Percentiles rank a stretch among this genome's conserved stretches.
These are phyloP conservation scores for Pangasius macronema DNA, from an alignment of 2,797 vertebrate genomes.

Conservation along the genomic window DNA sequence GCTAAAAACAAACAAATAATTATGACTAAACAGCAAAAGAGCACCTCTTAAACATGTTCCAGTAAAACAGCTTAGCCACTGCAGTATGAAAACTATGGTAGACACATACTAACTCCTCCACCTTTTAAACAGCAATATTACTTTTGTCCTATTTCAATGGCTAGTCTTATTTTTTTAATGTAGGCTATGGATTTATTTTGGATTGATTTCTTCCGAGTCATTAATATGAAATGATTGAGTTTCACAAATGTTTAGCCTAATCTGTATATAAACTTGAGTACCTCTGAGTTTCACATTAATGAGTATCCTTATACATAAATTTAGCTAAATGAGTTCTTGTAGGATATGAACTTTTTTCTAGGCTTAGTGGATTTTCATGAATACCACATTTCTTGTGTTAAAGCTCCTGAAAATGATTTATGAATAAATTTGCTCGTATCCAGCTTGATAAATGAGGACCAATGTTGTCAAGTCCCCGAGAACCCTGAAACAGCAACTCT, in stretches of 20 bases:
- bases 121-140: too few species aligned
- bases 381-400: neutral
- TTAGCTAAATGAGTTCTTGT: neutral
- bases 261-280: neutral
- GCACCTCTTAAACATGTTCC: neutral
- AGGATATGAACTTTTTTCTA: neutral
- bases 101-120: too few species aligned
- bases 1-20: too few species aligned
- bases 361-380: neutral
- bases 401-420: neutral
- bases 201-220: neutral
- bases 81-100: too few species aligned
- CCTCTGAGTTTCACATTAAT: neutral
- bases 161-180: neutral
- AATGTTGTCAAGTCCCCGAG: constrained; percentile 21
- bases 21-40: neutral
- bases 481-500: constrained; percentile 57
- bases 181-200: neutral
- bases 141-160: too few species aligned
- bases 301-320: neutral
- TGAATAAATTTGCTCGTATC: neutral
- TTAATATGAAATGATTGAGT: neutral
- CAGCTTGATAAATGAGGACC: neutral
- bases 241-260: neutral
- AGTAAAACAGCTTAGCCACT: neutral